Conservation (phyloP, 2,888 invertebrate genomes). For the Lomographa bimaculata region DNA sequence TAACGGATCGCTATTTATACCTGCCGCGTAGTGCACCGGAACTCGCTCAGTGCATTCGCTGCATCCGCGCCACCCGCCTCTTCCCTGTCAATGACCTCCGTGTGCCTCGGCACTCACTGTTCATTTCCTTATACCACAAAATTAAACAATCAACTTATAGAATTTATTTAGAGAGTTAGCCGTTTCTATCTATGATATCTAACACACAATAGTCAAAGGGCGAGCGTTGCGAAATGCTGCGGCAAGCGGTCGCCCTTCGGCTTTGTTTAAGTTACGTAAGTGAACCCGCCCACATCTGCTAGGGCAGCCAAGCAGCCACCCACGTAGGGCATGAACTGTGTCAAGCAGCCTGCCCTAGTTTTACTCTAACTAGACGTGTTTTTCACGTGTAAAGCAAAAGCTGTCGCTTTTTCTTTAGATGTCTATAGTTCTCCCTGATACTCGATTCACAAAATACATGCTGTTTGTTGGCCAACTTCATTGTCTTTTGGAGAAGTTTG, state of each 20-base stretch:
- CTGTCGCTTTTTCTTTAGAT: slow-evolving; percentile 15
- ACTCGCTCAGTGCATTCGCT: slow-evolving; percentile 78
- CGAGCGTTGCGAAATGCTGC: slow-evolving; percentile 65
- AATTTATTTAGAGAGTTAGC: slow-evolving; percentile 5
- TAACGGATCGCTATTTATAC: slow-evolving; percentile 83
- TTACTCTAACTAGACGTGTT: slow-evolving; percentile 49
- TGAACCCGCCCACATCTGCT: slow-evolving; percentile 66
- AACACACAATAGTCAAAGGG: slow-evolving; percentile 56
- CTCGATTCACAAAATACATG: background rate
- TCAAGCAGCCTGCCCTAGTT: slow-evolving; percentile 74
- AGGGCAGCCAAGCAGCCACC: slow-evolving; percentile 69
- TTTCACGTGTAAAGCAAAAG: slow-evolving; percentile 44
- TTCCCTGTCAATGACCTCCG: slow-evolving; percentile 78
- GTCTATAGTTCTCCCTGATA: slow-evolving; percentile 1
- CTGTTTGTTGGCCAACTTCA: too few relatives aligned
- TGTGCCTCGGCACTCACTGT: slow-evolving; percentile 41
- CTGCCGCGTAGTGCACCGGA: slow-evolving; percentile 81
- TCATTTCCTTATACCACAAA: slow-evolving; percentile 32
- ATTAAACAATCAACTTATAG: slow-evolving; percentile 18
- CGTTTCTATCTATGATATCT: slow-evolving; percentile 18
- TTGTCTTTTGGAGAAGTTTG: too few relatives aligned
- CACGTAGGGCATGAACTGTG: slow-evolving; percentile 71
- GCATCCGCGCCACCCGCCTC: slow-evolving; percentile 72
- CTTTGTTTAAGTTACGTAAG: slow-evolving; percentile 72
- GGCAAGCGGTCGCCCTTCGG: slow-evolving; percentile 76